These are phyloP conservation scores for Cepphus grylle DNA, from an alignment of 2,113 vertebrate genomes.

Conservation along the genomic window DNA sequence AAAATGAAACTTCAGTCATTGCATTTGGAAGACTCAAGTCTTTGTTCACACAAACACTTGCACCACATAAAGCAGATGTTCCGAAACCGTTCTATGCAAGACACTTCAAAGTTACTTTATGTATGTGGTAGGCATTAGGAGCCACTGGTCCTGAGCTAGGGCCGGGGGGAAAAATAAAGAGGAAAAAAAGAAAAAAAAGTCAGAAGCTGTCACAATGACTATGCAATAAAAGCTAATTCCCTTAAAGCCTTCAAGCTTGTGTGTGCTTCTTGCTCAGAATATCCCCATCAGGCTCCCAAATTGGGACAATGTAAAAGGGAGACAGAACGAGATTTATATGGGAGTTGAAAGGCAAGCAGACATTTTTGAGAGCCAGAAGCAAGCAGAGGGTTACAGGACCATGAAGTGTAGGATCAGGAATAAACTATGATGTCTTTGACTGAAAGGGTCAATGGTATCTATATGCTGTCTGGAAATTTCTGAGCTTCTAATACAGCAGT, in stretches of 20 bases:
- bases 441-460: background rate
- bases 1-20: background rate
- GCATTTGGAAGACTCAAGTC: background rate
- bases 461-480: background rate
- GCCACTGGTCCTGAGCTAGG: background rate
- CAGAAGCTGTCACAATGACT: background rate
- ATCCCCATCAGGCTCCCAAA: background rate
- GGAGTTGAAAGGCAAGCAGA: background rate
- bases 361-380: background rate
- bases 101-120: background rate
- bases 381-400: background rate
- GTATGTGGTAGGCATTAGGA: background rate
- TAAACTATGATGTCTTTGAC: background rate
- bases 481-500: background rate
- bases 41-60: background rate
- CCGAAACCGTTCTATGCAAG: background rate
- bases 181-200: background rate
- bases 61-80: background rate
- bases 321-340: background rate
- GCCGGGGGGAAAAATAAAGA: background rate
- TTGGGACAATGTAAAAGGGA: background rate
- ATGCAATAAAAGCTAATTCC: background rate
- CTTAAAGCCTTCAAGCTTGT: background rate
- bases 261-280: background rate
- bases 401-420: background rate